Conservation (phyloP, 2,888 invertebrate genomes). For the Microdon myrmicae region DNA sequence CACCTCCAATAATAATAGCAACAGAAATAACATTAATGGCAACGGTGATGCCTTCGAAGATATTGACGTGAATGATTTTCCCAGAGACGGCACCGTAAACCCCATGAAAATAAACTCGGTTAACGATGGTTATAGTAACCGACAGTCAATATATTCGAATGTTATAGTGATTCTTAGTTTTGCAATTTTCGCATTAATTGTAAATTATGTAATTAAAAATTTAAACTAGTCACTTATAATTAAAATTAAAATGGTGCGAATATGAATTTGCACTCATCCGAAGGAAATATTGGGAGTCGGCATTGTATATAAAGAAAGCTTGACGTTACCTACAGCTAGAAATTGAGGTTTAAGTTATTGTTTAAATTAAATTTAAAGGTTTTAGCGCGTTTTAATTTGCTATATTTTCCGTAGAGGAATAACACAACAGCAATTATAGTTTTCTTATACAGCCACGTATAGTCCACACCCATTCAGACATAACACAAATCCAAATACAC, state of each 20-base stretch:
- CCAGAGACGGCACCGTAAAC: constrained; percentile 33
- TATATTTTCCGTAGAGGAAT: too few relatives aligned
- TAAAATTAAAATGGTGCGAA: constrained; percentile 65
- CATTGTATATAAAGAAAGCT: too few relatives aligned
- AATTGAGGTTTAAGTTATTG: too few relatives aligned
- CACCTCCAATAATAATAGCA: constrained; percentile 43
- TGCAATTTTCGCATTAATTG: constrained; percentile 90
- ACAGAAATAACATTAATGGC: constrained; percentile 19
- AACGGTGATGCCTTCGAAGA: constrained; percentile 13
- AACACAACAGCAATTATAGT: too few relatives aligned
- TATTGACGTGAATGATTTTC: background rate
- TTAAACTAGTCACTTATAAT: constrained; percentile 70
- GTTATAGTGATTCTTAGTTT: constrained; percentile 88
- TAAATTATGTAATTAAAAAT: constrained; percentile 89
- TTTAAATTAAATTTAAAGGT: too few relatives aligned
- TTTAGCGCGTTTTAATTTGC: too few relatives aligned
- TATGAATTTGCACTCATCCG: too few relatives aligned
- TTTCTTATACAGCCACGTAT: too few relatives aligned
- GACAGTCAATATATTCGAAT: constrained; percentile 86
- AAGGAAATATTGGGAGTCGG: too few relatives aligned
- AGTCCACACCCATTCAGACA: too few relatives aligned
- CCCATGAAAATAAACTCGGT: constrained; percentile 38
- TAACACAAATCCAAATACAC: too few relatives aligned
- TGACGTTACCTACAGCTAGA: too few relatives aligned
- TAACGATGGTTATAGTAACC: constrained; percentile 70